phyloP scores from a whole-genome alignment of 2,113 vertebrate species.

The Sceloporus tristichus region DNA sequence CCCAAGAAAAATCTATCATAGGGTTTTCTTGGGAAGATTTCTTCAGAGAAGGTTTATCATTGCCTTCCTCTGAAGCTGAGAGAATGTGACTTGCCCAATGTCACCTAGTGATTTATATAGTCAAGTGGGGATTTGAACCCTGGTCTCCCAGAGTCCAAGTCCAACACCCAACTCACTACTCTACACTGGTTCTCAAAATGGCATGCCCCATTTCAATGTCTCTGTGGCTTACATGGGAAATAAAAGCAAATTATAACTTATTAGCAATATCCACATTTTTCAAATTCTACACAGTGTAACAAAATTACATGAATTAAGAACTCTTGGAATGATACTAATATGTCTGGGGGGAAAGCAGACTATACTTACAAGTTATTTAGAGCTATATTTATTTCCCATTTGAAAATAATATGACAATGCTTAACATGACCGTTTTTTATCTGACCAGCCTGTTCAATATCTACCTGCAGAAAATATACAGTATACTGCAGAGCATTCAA shows the following conservation, averaged over 20 bases:
- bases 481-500: not conserved
- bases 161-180: too few relatives aligned
- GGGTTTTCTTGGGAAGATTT: too few relatives aligned
- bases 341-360: not conserved
- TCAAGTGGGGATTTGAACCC: too few relatives aligned
- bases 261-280: conserved; percentile 48
- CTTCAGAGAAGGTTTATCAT: too few relatives aligned
- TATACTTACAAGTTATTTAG: not conserved
- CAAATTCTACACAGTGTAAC: conserved; percentile 45
- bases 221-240: conserved; percentile 18
- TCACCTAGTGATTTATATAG: too few relatives aligned
- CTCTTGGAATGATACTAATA: conserved; percentile 42
- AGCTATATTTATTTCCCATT: conserved; percentile 41
- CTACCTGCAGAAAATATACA: too few relatives aligned
- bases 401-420: not conserved
- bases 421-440: too few relatives aligned
- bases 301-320: conserved; percentile 52
- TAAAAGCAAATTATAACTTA: conserved; percentile 54
- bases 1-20: not conserved
- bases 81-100: too few relatives aligned
- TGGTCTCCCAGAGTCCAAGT: too few relatives aligned
- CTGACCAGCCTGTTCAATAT: not conserved
- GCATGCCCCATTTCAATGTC: too few relatives aligned
- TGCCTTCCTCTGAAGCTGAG: too few relatives aligned
- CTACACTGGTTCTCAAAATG: too few relatives aligned